These are phyloP conservation scores for Nomada ruficornis DNA, from an alignment of 2,888 invertebrate genomes.

Conservation along the genomic window DNA sequence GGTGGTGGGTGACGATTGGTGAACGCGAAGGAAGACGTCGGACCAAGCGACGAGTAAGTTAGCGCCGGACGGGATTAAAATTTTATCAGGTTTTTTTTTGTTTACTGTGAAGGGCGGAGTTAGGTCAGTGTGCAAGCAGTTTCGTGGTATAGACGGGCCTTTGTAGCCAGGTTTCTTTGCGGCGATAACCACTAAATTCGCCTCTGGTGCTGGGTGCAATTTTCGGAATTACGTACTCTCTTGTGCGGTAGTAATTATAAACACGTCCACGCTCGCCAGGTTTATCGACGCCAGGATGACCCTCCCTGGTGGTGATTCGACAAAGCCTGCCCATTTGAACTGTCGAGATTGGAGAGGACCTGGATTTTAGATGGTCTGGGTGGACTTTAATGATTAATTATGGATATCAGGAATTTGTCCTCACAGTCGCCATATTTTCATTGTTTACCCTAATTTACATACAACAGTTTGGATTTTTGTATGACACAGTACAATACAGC, in stretches of 20 bases:
- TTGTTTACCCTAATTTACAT: too few species aligned
- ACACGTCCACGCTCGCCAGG: constrained; percentile 37
- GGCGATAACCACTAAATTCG: constrained; percentile 37
- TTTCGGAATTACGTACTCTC: constrained; percentile 55
- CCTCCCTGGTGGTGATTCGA: too few species aligned
- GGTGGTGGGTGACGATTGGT: constrained; percentile 20
- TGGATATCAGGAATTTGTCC: too few species aligned
- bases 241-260: constrained; percentile 56
- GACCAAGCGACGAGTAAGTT: constrained; percentile 75
- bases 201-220: constrained; percentile 35
- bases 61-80: constrained; percentile 77
- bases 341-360: neutral
- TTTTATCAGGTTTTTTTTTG: constrained; percentile 48
- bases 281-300: constrained; percentile 33
- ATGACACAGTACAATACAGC: constrained; percentile 5
- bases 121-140: constrained; percentile 44
- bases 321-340: neutral
- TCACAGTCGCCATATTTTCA: too few species aligned
- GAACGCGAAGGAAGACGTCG: constrained; percentile 14
- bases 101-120: neutral
- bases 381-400: neutral
- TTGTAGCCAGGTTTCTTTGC: constrained; percentile 58
- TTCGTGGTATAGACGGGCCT: constrained; percentile 61
- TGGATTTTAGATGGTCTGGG: neutral
- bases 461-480: too few species aligned